These are phyloP conservation scores for Hymenochirus boettgeri DNA, from an alignment of 2,113 vertebrate species.

Conservation along the genomic window DNA sequence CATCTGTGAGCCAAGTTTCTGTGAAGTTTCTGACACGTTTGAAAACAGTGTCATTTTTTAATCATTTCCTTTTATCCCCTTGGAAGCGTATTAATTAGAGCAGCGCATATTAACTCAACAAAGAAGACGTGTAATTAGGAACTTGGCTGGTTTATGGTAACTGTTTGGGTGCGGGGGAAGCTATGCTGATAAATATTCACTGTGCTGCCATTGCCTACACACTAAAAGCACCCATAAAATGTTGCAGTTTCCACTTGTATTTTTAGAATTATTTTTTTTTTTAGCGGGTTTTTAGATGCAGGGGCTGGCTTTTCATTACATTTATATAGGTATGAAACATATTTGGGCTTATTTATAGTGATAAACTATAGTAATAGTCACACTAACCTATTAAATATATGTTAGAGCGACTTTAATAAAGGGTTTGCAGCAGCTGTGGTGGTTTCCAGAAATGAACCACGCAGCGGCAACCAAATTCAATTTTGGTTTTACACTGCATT, in stretches of 20 bases:
- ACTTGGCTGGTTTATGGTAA: constrained; percentile 30
- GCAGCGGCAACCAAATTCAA: too few species aligned
- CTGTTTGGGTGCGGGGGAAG: constrained; percentile 43
- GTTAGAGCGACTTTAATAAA: too few species aligned
- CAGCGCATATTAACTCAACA: constrained; percentile 31
- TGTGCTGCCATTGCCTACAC: constrained; percentile 21
- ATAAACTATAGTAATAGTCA: too few species aligned
- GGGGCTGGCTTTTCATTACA: too few species aligned
- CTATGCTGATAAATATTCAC: constrained; percentile 37
- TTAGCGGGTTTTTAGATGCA: too few species aligned
- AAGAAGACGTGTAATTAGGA: constrained; percentile 39
- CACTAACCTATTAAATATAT: too few species aligned
- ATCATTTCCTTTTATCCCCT: constrained; percentile 37
- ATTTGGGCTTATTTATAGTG: too few species aligned
- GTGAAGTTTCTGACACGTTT: constrained; percentile 19
- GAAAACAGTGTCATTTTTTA: constrained; percentile 28
- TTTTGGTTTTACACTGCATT: too few species aligned
- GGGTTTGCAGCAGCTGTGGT: too few species aligned
- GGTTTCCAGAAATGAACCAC: too few species aligned
- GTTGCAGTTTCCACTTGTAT: background rate
- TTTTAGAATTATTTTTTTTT: background rate
- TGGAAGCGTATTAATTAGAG: constrained; percentile 40
- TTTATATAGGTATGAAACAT: too few species aligned
- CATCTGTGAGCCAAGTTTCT: constrained; percentile 13
- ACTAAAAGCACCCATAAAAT: constrained; percentile 17